Evolutionary conservation across 2,113 vertebrate genomes (phyloP), one percentile per base, ranked within the genome.

Genomic region (Glaucomys volans): DNA sequence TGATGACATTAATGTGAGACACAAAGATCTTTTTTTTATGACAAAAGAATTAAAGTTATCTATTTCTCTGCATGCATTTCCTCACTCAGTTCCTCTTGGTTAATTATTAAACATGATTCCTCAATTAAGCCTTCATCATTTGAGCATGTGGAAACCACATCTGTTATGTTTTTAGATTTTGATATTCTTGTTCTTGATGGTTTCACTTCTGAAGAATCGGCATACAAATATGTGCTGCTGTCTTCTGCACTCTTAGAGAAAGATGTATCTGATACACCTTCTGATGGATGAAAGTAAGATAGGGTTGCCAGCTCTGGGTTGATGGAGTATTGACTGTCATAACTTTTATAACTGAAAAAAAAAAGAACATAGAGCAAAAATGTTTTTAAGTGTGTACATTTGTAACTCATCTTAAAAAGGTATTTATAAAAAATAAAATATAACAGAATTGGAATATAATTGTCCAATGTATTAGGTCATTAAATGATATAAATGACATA

Each of bases 181-280:
- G 84, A 64, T 18, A 0, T 87, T 77, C 1, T 32, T 28, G 12
- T 28, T 28, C 11, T 8, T 72, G 50, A 1, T 71, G 11, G 52
- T 90, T 20, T 96, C 71, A 92, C 0, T 2, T 59, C 57, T 59
- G 57, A 26, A 59, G 57, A 59, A 59, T 22, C 9, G 57, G 57
- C 24, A 59, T 59, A 26, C 57, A 59, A 59, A 59, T 59, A 59
- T 59, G 57, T 28, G 57, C 94, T 95, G 54, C 94, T 97, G 1
- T 96, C 81, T 9, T 96, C 81, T 9, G n/a, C 35, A 93, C 84
- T 80, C 71, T 72, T 95, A 42, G 97, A 95, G 74, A 94, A 50
- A 20, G 97, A 96, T 50, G 95, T 90, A 47, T 96, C 90, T 28
- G 96, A 95, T 77, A 87, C 0, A 2, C 44, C 82, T 88, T 95